A percentile compares a stretch with the other conserved stretches of the same genome.
Conservation (phyloP, 1,140 invertebrate species). For the Papilio helenus region DNA sequence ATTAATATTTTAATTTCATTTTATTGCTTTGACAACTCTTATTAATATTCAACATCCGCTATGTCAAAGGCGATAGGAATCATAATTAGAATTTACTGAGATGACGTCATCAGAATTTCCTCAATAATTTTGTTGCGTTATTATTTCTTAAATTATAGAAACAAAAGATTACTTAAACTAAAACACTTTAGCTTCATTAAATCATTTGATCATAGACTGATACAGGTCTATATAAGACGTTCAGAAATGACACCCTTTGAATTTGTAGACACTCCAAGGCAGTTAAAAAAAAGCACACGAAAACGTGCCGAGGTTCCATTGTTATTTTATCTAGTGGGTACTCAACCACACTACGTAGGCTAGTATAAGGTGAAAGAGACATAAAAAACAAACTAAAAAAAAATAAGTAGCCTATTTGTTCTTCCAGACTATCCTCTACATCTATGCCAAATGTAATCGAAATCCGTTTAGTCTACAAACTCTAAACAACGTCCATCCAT, state of each 20-base stretch:
- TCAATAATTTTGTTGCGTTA: not conserved
- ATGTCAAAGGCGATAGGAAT: constrained; percentile 30
- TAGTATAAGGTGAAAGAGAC: not conserved
- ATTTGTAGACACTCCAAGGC: not conserved
- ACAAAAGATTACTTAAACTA: not conserved
- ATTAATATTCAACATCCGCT: constrained; percentile 38
- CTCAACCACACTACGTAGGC: not conserved
- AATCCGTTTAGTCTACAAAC: too few relatives aligned
- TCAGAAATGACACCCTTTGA: not conserved
- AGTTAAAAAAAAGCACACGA: not conserved
- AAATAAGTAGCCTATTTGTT: too few relatives aligned
- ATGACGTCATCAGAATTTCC: not conserved
- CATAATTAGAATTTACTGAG: constrained; percentile 2
- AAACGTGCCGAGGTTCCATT: not conserved
- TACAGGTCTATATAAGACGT: too few relatives aligned
- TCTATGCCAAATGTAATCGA: too few relatives aligned
- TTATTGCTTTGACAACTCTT: constrained; percentile 29
- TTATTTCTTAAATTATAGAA: not conserved
- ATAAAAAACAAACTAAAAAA: too few relatives aligned
- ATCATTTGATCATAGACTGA: too few relatives aligned
- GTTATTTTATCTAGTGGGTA: not conserved
- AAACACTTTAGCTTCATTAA: not conserved
- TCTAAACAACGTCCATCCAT: too few relatives aligned
- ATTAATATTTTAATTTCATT: constrained; percentile 39
- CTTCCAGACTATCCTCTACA: too few relatives aligned